Conservation (phyloP, 2,888 invertebrate species). For the Polydrusus cervinus region DNA sequence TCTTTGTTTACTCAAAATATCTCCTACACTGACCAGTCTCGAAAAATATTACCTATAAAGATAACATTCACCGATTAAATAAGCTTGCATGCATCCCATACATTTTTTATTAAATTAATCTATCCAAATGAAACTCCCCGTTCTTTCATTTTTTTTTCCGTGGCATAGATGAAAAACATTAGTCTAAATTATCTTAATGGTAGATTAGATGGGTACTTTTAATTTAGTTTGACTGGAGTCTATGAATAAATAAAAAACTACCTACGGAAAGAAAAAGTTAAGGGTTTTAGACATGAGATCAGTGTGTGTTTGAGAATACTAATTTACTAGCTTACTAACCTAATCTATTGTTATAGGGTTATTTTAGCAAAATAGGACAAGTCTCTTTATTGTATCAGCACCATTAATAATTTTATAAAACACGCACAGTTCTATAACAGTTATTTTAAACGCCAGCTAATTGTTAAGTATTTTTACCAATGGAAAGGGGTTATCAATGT, state of each 20-base stretch:
- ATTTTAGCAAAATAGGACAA: no score
- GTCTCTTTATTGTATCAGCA: no score
- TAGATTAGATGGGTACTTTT: constrained; percentile 46
- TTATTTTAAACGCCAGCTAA: no score
- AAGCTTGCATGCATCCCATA: constrained; percentile 54
- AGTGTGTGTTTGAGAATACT: constrained; percentile 12
- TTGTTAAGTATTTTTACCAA: no score
- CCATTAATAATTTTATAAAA: no score
- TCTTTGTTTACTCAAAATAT: background rate
- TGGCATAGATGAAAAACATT: constrained; percentile 44
- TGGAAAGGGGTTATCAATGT: no score
- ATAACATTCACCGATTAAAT: constrained; percentile 49
- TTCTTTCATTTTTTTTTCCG: constrained; percentile 42
- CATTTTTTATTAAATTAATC: constrained; percentile 57
- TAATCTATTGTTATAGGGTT: no score
- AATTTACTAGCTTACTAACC: no score
- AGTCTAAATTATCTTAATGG: constrained; percentile 53
- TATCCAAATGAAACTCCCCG: constrained; percentile 54
- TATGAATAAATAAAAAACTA: constrained; percentile 50
- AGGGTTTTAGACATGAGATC: constrained; percentile 35
- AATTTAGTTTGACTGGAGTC: constrained; percentile 45
- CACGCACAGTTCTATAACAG: no score
- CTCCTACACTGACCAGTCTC: constrained; percentile 1
- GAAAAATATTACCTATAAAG: constrained; percentile 55
- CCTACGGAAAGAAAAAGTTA: constrained; percentile 35